Percentiles rank a stretch among this genome's conserved stretches.
Conservation (phyloP, 1,140 invertebrate genomes). For the Aphelenchoides besseyi region DNA sequence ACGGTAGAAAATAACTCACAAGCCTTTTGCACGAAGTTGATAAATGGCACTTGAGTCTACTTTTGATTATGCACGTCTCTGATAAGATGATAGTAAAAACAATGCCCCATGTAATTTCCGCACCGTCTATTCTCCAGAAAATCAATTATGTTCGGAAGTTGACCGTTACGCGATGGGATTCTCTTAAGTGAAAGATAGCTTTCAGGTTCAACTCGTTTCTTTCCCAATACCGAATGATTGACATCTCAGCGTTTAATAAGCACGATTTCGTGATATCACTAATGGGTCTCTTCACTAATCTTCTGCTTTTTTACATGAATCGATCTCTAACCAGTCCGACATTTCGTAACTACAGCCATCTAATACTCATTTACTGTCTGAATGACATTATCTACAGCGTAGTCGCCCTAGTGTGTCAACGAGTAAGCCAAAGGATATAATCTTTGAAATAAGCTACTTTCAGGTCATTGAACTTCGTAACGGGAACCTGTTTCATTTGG, state of each 20-base stretch:
- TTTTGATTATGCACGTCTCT: too few species aligned
- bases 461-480: conserved; percentile 11
- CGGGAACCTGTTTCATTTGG: background rate
- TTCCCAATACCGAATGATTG: too few species aligned
- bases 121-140: too few species aligned
- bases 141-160: too few species aligned
- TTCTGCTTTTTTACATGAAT: conserved; percentile 1
- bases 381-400: conserved; percentile 13
- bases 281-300: background rate
- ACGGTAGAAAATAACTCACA: too few species aligned
- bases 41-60: too few species aligned
- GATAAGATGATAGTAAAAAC: too few species aligned
- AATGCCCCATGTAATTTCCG: too few species aligned
- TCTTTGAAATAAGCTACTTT: background rate
- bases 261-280: background rate
- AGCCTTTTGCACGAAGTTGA: too few species aligned
- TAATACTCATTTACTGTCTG: background rate
- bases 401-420: background rate
- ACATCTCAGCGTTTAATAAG: background rate
- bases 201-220: too few species aligned
- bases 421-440: background rate
- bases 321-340: background rate
- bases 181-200: too few species aligned
- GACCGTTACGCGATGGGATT: too few species aligned
- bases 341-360: background rate